phyloP scores from a whole-genome alignment of 2,888 invertebrate genomes.

The Amphimallon solstitiale region DNA sequence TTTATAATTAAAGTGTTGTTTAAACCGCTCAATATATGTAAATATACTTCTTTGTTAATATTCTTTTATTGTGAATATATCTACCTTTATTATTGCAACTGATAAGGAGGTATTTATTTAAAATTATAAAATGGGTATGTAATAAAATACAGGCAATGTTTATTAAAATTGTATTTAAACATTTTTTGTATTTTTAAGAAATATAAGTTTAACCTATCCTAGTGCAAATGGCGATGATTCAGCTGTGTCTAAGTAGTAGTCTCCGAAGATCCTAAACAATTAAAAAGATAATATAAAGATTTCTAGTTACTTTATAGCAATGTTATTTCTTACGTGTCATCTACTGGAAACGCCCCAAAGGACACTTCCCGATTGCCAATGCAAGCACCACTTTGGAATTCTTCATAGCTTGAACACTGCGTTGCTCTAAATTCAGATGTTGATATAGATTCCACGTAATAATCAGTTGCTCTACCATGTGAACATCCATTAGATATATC shows the following conservation, averaged over 20 bases:
- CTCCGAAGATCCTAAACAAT: slow-evolving; percentile 50
- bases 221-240: slow-evolving; percentile 52
- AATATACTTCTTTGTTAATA: too few relatives aligned
- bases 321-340: slow-evolving; percentile 37
- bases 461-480: slow-evolving; percentile 56
- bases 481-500: slow-evolving; percentile 51
- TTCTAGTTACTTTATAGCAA: too few relatives aligned
- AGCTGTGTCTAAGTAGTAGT: slow-evolving; percentile 56
- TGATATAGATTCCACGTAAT: slow-evolving; percentile 58
- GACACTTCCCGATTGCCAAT: slow-evolving; percentile 25
- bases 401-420: slow-evolving; percentile 33
- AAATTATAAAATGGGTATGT: too few relatives aligned
- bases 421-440: slow-evolving; percentile 50
- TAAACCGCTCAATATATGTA: too few relatives aligned
- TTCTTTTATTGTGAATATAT: too few relatives aligned
- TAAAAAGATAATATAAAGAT: background rate
- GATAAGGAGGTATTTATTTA: too few relatives aligned
- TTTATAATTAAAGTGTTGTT: too few relatives aligned
- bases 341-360: slow-evolving; percentile 35
- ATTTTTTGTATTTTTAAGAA: too few relatives aligned
- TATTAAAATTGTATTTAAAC: too few relatives aligned
- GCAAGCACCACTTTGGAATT: slow-evolving; percentile 40
- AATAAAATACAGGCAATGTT: too few relatives aligned
- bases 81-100: too few relatives aligned
- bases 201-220: slow-evolving; percentile 26